Evolutionary conservation across 2,888 invertebrate genomes (phyloP), one percentile per base, ranked within the genome.

Genomic region (Ophion slaviceki): DNA sequence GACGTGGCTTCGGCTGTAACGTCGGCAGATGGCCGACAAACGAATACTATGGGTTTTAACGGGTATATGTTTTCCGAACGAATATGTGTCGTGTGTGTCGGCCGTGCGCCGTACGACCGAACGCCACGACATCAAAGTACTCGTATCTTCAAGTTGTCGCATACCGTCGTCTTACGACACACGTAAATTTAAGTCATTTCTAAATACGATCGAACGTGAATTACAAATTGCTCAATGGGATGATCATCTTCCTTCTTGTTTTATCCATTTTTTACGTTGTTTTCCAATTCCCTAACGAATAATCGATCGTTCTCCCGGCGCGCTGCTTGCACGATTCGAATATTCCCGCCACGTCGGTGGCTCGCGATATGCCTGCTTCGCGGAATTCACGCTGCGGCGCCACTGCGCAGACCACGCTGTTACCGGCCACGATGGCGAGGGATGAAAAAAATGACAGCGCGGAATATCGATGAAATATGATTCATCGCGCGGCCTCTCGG

Each of bases 1-100:
- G 94, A 94, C 94, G 94, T 94, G 94, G 94, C 94, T 93, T 89
- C 87, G 90, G 88, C 89, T 89, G 88, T 84, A 88, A 84, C 88
- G 89, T 88, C 88, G 85, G 90, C 90, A 91, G 92, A 91, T 91
- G 92, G 92, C 91, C 88, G 92, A 91, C 89, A 66, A 76, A 28
- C 74, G 59, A 66, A 66, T 40, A 53, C 57, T 78, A 67, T 68
- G 53, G 24, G n/a, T 67, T 74, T 80, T 2, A 14, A 68, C 17
- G 66, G 76, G 24, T 28, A 28, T 17, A 85, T 82, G 85, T 85
- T 82, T 79, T 82, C 59, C 32, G 68, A 67, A 70, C 59, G 82
- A 64, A 28, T 57, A 32, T 17, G 45, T 77, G 59, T 24, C 72
- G 47, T 20, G 14, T 24, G 57, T 24, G 24, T 28, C 32, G 10